A percentile compares a stretch with the other conserved stretches of the same genome.
Evolutionary conservation across 2,888 invertebrate genomes (phyloP).

Genomic region (Aproaerema taeniolella): DNA sequence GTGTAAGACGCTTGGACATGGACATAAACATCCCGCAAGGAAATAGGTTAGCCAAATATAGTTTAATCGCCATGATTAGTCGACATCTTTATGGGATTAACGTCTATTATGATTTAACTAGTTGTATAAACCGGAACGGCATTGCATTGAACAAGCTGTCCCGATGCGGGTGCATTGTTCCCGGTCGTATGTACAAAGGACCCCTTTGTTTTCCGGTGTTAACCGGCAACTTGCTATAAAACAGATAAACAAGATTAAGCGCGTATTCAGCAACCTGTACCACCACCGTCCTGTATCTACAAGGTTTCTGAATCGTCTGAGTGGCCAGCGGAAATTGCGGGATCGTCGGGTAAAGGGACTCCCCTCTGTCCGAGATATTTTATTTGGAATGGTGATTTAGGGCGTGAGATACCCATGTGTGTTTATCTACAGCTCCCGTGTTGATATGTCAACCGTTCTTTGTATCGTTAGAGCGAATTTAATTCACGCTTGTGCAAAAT

Average conservation of each 20-base stretch:
- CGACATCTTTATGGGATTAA: constrained; percentile 2
- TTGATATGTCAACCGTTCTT: constrained; percentile 32
- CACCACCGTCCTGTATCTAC: constrained; percentile 26
- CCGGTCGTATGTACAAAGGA: constrained; percentile 32
- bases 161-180: constrained; percentile 59
- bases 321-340: constrained; percentile 43
- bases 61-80: constrained; percentile 41
- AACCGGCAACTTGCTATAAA: constrained; percentile 25
- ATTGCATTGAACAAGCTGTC: constrained; percentile 35
- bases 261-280: constrained; percentile 31
- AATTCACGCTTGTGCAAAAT: background rate
- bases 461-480: background rate
- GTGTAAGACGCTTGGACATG: constrained; percentile 37
- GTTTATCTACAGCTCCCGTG: constrained; percentile 35
- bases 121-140: constrained; percentile 22
- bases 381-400: constrained; percentile 48
- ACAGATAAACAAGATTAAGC: constrained; percentile 53
- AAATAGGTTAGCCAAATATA: constrained; percentile 56
- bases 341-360: constrained; percentile 37
- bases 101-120: constrained; percentile 3
- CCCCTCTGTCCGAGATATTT: constrained; percentile 43
- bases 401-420: constrained; percentile 38
- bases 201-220: constrained; percentile 36
- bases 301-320: constrained; percentile 17
- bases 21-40: constrained; percentile 62